A percentile compares a stretch with the other conserved stretches of the same genome.
These are phyloP conservation scores for Ptyas mucosa DNA, from an alignment of 2,113 vertebrate genomes.

Conservation along the genomic window DNA sequence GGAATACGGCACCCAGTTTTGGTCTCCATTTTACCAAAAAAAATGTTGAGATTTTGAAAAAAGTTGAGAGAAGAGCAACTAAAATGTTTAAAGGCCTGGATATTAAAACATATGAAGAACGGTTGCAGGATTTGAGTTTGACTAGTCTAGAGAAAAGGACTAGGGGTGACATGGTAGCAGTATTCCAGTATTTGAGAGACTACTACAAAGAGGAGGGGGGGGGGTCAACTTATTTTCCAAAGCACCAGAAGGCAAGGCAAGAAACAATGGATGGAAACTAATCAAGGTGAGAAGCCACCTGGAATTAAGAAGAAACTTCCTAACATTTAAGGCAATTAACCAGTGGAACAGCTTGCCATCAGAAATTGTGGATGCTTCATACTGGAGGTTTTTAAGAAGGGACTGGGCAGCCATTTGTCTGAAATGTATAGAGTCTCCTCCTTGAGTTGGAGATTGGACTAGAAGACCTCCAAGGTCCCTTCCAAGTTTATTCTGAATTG, in stretches of 20 bases:
- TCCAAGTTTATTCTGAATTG: not conserved
- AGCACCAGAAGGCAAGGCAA: not conserved
- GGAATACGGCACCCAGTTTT: not conserved
- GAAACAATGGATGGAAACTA: not conserved
- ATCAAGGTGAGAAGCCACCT: not conserved
- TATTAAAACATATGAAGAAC: not conserved
- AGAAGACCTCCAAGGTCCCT: not conserved
- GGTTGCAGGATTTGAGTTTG: not conserved
- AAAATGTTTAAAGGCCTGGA: not conserved
- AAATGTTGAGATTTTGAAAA: not conserved
- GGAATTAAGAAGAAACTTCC: not conserved
- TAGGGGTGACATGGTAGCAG: not conserved
- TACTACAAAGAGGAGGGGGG: not conserved
- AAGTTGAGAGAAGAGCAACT: not conserved
- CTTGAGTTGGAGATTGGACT: not conserved
- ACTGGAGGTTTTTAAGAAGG: not conserved
- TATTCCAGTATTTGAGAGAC: not conserved
- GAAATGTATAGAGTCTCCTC: not conserved
- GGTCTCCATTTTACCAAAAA: not conserved
- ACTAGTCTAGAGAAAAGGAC: not conserved
- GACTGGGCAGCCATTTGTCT: not conserved
- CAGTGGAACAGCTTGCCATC: not conserved
- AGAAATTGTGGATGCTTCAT: not conserved
- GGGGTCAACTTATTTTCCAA: not conserved
- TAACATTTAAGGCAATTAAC: not conserved